phyloP scores from a whole-genome alignment of 2,797 vertebrate species.

The Sebastes ruberrimus region DNA sequence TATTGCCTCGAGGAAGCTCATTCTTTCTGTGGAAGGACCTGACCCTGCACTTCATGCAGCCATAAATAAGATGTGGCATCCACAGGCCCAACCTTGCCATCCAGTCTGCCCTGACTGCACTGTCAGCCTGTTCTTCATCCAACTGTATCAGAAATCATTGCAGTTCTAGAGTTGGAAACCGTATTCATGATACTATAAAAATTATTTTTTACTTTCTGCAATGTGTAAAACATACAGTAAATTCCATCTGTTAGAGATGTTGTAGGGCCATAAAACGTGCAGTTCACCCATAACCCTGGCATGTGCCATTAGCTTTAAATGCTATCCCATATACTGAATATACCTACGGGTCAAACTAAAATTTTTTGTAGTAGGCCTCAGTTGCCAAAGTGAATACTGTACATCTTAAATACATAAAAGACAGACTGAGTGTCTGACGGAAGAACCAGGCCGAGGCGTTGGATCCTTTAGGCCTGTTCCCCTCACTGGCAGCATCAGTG shows the following conservation, averaged over 20 bases:
- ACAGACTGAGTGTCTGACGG: constrained; percentile 28
- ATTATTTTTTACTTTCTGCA: not conserved
- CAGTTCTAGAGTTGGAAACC: constrained; percentile 13
- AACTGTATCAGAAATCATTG: constrained; percentile 13
- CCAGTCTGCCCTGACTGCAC: constrained; percentile 54
- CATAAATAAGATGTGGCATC: constrained; percentile 79
- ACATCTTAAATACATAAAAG: constrained; percentile 28
- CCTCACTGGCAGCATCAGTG: constrained; percentile 55
- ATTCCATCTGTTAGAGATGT: not conserved
- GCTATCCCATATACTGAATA: not conserved
- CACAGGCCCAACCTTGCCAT: constrained; percentile 55
- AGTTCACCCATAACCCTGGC: not conserved
- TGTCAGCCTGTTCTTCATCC: constrained; percentile 49
- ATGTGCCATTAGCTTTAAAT: not conserved
- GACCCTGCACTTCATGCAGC: constrained; percentile 77
- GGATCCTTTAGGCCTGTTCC: constrained; percentile 57
- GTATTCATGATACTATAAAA: constrained; percentile 6
- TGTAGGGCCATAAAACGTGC: not conserved
- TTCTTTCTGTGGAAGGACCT: constrained; percentile 71
- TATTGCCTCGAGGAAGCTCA: constrained; percentile 70
- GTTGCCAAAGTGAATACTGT: not conserved
- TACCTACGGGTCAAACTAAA: not conserved
- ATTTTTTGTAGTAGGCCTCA: not conserved
- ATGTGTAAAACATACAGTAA: not conserved
- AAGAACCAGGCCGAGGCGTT: constrained; percentile 48